A percentile compares a stretch with the other conserved stretches of the same genome.
These are phyloP conservation scores for Polia nebulosa DNA, from an alignment of 2,888 invertebrate species.

Conservation along the genomic window DNA sequence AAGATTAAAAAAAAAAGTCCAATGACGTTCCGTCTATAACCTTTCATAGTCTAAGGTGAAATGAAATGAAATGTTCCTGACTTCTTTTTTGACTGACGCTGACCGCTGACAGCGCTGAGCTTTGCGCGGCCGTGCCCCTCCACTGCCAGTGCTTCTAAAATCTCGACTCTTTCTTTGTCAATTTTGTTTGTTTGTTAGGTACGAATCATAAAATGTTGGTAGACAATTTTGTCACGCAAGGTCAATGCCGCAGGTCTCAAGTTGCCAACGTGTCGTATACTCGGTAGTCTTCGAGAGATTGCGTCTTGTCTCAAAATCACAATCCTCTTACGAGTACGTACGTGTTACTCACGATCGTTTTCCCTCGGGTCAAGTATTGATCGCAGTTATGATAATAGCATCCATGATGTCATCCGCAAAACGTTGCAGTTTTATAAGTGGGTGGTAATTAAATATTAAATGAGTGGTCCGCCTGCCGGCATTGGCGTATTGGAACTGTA, in stretches of 20 bases:
- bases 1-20: too few relatives aligned
- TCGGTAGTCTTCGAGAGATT: neutral
- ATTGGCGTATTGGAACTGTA: neutral
- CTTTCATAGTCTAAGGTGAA: too few relatives aligned
- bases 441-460: neutral
- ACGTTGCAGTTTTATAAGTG: conserved; percentile 1
- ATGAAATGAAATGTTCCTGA: too few relatives aligned
- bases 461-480: neutral
- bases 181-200: neutral
- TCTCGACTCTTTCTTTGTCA: neutral
- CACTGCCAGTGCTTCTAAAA: neutral
- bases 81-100: too few relatives aligned
- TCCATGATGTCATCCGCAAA: conserved; percentile 1
- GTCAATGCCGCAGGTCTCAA: neutral
- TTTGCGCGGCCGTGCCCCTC: too few relatives aligned
- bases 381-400: conserved; percentile 1
- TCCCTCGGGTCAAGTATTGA: neutral
- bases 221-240: neutral
- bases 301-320: neutral
- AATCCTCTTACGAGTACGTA: too few relatives aligned
- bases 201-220: neutral
- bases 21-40: too few relatives aligned
- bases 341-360: neutral
- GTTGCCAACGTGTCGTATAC: neutral
- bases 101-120: too few relatives aligned